phyloP scores from a whole-genome alignment of 2,888 invertebrate genomes.

The Psococerastis gibbosa region DNA sequence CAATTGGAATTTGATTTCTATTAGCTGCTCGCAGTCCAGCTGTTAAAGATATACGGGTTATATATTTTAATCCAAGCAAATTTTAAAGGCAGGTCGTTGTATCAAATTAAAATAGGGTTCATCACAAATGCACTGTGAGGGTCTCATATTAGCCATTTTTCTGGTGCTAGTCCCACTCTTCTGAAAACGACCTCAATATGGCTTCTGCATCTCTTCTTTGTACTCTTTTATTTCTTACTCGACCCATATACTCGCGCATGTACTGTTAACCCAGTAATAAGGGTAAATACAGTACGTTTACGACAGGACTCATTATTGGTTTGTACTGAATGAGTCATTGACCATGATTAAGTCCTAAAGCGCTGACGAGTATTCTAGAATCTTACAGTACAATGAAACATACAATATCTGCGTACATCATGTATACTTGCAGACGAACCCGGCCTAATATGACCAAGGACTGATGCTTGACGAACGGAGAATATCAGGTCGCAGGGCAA shows the following conservation, averaged over 20 bases:
- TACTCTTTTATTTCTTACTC: too few species aligned
- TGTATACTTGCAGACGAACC: conserved; percentile 18
- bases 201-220: too few species aligned
- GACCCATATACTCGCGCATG: too few species aligned
- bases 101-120: too few species aligned
- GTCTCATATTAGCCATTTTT: too few species aligned
- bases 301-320: too few species aligned
- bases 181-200: too few species aligned
- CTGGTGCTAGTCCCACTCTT: too few species aligned
- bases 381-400: conserved; percentile 11
- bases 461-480: conserved; percentile 29
- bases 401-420: conserved; percentile 15
- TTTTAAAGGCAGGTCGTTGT: background rate
- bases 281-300: too few species aligned
- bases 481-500: conserved; percentile 64
- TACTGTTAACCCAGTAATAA: too few species aligned
- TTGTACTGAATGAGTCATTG: background rate
- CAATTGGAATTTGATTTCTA: conserved; percentile 55
- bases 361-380: too few species aligned
- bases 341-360: conserved; percentile 3
- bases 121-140: too few species aligned
- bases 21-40: conserved; percentile 50
- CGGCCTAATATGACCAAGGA: conserved; percentile 25
- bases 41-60: conserved; percentile 22
- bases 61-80: conserved; percentile 7